Evolutionary conservation across 2,888 invertebrate species (phyloP).

Genomic region (Tetragnatha montana): DNA sequence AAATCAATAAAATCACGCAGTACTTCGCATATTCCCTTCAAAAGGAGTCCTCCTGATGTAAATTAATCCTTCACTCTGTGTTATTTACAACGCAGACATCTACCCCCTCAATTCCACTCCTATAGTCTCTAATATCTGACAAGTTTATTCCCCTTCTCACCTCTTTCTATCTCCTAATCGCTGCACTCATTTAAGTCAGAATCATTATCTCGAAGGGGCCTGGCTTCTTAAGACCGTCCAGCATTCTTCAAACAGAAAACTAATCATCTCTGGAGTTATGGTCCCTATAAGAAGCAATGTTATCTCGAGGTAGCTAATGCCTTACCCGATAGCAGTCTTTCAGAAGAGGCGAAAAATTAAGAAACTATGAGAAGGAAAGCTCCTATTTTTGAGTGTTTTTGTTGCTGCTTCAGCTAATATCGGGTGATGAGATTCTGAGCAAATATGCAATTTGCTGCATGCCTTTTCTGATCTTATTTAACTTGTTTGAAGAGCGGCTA

Average conservation of each 20-base stretch:
- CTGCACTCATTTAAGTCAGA: conserved; percentile 44
- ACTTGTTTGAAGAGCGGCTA: background rate
- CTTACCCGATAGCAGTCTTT: conserved; percentile 48
- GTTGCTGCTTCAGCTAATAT: background rate
- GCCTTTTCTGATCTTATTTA: background rate
- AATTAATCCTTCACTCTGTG: background rate
- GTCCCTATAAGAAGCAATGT: conserved; percentile 47
- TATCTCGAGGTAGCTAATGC: conserved; percentile 47
- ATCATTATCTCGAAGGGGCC: conserved; percentile 38
- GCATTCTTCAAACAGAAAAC: conserved; percentile 42
- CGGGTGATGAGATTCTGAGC: conserved; percentile 4
- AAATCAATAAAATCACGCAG: too few relatives aligned
- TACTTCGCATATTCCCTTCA: background rate
- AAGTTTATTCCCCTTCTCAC: conserved; percentile 14
- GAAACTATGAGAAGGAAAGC: conserved; percentile 22
- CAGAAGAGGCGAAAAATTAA: conserved; percentile 24
- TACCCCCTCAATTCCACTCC: conserved; percentile 13
- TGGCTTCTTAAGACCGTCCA: background rate
- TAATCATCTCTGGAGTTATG: conserved; percentile 50
- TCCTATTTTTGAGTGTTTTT: background rate
- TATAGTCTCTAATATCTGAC: conserved; percentile 45
- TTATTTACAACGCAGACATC: background rate
- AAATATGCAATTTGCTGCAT: conserved; percentile 14
- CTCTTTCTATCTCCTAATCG: conserved; percentile 46
- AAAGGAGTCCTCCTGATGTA: background rate